phyloP scores from a whole-genome alignment of 2,113 vertebrate species.

The Sinosuthora webbiana region DNA sequence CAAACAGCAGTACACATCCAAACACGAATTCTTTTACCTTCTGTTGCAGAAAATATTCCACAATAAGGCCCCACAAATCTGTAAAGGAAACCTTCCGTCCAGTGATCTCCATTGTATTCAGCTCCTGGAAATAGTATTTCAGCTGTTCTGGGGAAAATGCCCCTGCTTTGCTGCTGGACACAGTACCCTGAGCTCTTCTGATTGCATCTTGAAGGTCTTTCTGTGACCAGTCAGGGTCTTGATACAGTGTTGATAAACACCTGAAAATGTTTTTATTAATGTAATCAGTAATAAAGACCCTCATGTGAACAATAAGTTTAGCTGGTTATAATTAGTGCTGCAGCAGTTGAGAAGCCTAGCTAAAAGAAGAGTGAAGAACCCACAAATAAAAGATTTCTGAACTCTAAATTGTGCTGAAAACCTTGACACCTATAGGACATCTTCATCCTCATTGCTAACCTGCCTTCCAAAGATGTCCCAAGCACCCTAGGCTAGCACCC shows the following conservation, averaged over 20 bases:
- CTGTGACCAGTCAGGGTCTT: conserved; percentile 81
- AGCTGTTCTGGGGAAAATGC: conserved; percentile 72
- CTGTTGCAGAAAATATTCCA: conserved; percentile 81
- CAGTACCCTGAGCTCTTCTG: conserved; percentile 31
- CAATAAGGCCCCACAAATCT: conserved; percentile 81
- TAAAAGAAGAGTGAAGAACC: neutral
- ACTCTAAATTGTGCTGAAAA: neutral
- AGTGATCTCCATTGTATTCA: conserved; percentile 56
- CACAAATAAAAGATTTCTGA: neutral
- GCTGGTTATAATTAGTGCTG: neutral
- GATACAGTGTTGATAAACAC: conserved; percentile 80
- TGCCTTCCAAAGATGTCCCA: neutral
- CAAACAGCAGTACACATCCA: neutral
- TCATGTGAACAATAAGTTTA: neutral
- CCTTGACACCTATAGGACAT: neutral
- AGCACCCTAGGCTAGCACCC: neutral
- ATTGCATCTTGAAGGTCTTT: conserved; percentile 67
- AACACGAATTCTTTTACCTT: conserved; percentile 65
- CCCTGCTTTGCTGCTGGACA: conserved; percentile 72
- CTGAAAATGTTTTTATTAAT: conserved; percentile 55
- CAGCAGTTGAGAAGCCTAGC: neutral
- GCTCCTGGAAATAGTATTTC: conserved; percentile 75
- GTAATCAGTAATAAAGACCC: neutral
- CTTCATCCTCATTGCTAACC: neutral
- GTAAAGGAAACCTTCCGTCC: conserved; percentile 71